Evolutionary conservation across 2,797 vertebrate species (phyloP).

Genomic region (Macrochelys suwanniensis): DNA sequence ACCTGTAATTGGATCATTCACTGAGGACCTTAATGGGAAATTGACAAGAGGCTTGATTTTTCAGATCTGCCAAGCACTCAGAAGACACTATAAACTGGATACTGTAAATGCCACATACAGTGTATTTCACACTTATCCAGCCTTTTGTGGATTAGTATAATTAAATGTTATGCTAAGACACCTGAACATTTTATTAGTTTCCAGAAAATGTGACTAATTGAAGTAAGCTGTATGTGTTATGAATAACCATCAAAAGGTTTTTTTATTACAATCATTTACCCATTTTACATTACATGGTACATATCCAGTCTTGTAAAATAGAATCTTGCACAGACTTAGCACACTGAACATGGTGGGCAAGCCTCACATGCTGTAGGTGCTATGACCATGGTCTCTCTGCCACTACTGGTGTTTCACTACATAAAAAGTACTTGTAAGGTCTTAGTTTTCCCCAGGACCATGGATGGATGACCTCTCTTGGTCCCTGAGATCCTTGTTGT

Average conservation of each 20-base stretch:
- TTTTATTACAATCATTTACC: background rate
- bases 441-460: background rate
- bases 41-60: background rate
- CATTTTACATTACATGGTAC: background rate
- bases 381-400: background rate
- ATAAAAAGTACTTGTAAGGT: background rate
- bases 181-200: background rate
- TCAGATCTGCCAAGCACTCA: background rate
- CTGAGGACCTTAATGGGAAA: background rate
- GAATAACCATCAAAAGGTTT: background rate
- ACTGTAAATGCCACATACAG: background rate
- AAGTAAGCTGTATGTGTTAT: background rate
- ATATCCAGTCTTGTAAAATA: background rate
- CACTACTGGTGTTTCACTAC: background rate
- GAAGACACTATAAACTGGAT: background rate
- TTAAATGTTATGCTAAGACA: background rate
- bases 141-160: background rate
- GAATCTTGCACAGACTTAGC: background rate
- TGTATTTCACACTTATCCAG: background rate
- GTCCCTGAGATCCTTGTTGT: background rate
- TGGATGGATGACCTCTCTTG: background rate
- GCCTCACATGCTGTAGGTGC: background rate
- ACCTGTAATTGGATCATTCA: background rate
- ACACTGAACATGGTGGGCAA: background rate
- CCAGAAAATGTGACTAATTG: background rate